A percentile compares a stretch with the other conserved stretches of the same genome.
phyloP scores from a whole-genome alignment of 2,797 vertebrate species.

The Jordanella pulchra region DNA sequence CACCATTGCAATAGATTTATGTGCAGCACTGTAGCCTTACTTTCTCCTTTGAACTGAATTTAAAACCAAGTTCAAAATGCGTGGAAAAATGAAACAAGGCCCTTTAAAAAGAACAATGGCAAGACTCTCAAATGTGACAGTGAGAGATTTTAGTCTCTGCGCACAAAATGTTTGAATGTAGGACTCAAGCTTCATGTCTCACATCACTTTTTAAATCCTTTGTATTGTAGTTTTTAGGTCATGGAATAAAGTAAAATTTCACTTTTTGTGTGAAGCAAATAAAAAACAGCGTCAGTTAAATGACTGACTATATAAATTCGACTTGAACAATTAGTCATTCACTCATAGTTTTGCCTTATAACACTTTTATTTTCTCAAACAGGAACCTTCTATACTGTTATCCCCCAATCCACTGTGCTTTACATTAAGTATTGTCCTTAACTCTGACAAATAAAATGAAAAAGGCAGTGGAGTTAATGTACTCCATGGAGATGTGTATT shows the following conservation, averaged over 20 bases:
- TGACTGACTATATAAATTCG: too few relatives aligned
- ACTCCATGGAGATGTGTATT: too few relatives aligned
- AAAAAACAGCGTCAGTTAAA: too few relatives aligned
- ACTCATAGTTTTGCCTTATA: not conserved
- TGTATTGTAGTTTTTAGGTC: not conserved
- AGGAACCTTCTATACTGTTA: not conserved
- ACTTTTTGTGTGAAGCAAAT: too few relatives aligned
- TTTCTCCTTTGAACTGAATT: not conserved
- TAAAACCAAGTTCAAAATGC: not conserved
- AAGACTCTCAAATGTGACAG: not conserved
- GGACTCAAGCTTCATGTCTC: not conserved
- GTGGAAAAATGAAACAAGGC: conserved; percentile 1
- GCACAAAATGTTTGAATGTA: not conserved
- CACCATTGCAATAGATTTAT: not conserved
- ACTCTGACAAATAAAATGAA: not conserved
- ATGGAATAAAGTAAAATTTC: not conserved
- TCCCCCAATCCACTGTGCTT: not conserved
- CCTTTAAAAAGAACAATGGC: not conserved
- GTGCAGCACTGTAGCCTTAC: not conserved
- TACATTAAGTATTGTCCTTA: not conserved
- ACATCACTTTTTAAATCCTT: not conserved
- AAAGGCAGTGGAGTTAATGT: too few relatives aligned
- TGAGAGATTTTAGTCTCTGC: not conserved
- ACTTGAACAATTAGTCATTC: not conserved
- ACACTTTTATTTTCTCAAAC: not conserved